Conservation (phyloP, 2,888 invertebrate genomes). For the Vesta saturnalis region DNA sequence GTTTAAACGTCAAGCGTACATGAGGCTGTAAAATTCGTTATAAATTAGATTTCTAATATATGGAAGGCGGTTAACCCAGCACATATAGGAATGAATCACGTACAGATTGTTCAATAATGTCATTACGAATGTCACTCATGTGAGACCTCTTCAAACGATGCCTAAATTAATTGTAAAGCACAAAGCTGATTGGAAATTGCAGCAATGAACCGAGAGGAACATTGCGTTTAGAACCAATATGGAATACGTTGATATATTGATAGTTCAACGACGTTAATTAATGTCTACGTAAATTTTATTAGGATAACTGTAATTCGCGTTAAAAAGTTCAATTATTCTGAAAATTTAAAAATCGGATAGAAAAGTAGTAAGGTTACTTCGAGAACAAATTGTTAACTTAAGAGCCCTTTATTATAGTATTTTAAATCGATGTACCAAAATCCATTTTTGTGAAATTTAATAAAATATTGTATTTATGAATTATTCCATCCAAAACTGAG, state of each 20-base stretch:
- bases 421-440: too few species aligned
- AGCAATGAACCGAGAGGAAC: conserved; percentile 27
- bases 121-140: conserved; percentile 34
- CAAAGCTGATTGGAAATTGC: conserved; percentile 35
- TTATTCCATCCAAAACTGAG: too few species aligned
- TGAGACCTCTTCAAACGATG: conserved; percentile 25
- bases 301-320: too few species aligned
- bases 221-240: conserved; percentile 21
- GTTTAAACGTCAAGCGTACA: not conserved
- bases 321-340: too few species aligned
- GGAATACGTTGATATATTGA: conserved; percentile 17
- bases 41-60: conserved; percentile 25
- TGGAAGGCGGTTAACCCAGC: conserved; percentile 25
- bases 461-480: too few species aligned
- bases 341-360: too few species aligned
- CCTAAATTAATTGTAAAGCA: conserved; percentile 33
- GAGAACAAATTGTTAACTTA: too few species aligned
- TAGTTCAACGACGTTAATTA: conserved; percentile 7
- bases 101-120: conserved; percentile 35
- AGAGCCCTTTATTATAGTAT: too few species aligned
- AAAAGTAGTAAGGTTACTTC: too few species aligned
- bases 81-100: conserved; percentile 32
- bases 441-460: too few species aligned
- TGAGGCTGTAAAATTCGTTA: not conserved
- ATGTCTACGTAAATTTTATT: not conserved